These are phyloP conservation scores for Lasioglossum oenotherae DNA, from an alignment of 2,888 invertebrate genomes.

Conservation along the genomic window DNA sequence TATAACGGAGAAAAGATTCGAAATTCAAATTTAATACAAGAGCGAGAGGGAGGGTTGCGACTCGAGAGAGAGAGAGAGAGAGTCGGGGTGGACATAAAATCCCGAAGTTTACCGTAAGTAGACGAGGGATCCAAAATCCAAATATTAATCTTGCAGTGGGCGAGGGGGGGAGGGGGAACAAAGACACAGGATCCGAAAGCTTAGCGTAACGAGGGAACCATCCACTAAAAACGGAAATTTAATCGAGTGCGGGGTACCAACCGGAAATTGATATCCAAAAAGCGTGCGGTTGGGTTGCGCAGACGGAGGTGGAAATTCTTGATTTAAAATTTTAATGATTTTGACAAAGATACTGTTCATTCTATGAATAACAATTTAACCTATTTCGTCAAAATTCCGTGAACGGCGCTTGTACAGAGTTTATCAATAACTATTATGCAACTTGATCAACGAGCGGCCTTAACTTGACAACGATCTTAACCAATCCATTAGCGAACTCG, in stretches of 20 bases:
- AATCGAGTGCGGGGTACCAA: constrained; percentile 25
- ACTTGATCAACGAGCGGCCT: neutral
- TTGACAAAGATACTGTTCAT: neutral
- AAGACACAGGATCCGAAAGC: neutral
- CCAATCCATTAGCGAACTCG: constrained; percentile 6
- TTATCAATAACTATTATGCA: neutral
- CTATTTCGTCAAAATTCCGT: neutral
- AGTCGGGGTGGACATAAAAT: constrained; percentile 15
- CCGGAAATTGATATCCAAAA: constrained; percentile 25
- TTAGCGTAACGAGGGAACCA: constrained; percentile 28
- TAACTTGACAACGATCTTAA: neutral
- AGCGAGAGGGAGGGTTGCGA: neutral
- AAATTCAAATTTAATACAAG: constrained; percentile 44
- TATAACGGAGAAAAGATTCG: constrained; percentile 13
- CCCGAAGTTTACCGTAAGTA: constrained; percentile 33
- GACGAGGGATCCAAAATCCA: constrained; percentile 11
- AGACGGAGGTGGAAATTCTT: no score
- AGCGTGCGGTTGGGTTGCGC: neutral
- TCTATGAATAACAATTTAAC: neutral
- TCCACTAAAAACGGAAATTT: constrained; percentile 37
- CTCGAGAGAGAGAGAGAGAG: no score
- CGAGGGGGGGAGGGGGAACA: neutral
- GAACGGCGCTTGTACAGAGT: neutral
- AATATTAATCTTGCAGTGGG: constrained; percentile 34
- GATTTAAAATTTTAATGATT: neutral